A percentile compares a stretch with the other conserved stretches of the same genome.
Conservation (phyloP, 2,113 vertebrate species). For the Thamnaconus septentrionalis region DNA sequence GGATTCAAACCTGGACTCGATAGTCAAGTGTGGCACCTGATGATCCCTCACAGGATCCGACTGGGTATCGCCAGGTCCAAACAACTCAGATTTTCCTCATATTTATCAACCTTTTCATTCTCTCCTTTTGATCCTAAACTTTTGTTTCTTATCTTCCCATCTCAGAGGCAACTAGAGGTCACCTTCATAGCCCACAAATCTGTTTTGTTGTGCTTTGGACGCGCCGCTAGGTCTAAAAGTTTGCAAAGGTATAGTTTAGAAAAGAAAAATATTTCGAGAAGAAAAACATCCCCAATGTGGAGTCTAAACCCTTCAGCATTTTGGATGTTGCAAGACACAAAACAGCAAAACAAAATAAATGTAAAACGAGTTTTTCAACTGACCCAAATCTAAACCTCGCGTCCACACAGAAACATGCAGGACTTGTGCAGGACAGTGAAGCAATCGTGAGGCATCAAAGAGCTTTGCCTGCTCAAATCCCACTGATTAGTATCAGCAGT, state of each 20-base stretch:
- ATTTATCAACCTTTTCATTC: not conserved
- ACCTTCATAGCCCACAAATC: not conserved
- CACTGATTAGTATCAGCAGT: conserved; percentile 74
- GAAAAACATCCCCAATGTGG: too few relatives aligned
- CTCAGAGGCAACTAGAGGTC: not conserved
- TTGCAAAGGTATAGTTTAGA: too few relatives aligned
- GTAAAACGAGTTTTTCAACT: not conserved
- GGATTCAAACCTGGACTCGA: too few relatives aligned
- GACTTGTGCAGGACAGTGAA: conserved; percentile 50
- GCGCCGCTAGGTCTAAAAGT: too few relatives aligned
- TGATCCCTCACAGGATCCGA: not conserved
- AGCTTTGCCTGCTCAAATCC: conserved; percentile 60
- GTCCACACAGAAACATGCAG: not conserved
- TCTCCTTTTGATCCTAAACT: not conserved
- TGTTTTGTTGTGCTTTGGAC: too few relatives aligned
- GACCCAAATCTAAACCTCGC: not conserved
- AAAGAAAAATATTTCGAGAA: too few relatives aligned
- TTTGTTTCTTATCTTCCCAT: not conserved
- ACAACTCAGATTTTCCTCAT: not conserved
- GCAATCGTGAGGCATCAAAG: conserved; percentile 55
- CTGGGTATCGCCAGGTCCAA: not conserved
- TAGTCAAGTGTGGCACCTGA: too few relatives aligned
- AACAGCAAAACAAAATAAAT: not conserved
- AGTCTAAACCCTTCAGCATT: not conserved
- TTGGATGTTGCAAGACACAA: conserved; percentile 4